Evolutionary conservation across 2,113 vertebrate species (phyloP).

Genomic region (Sinocyclocheilus grahami): DNA sequence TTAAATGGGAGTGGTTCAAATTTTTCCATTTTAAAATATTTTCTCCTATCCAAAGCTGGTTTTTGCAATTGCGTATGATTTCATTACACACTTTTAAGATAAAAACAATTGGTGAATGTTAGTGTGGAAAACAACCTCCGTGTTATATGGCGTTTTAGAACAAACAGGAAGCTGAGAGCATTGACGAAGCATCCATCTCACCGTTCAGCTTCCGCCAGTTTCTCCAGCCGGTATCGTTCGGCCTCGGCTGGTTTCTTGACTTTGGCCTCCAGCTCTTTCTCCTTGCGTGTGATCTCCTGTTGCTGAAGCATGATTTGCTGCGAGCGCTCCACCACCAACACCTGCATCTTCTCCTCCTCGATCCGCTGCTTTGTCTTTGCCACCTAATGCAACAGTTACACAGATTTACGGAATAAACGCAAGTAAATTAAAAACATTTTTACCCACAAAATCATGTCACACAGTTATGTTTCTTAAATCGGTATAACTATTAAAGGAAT

Average conservation of each 20-base stretch:
- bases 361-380: slow-evolving; percentile 91
- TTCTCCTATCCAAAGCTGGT: too few relatives aligned
- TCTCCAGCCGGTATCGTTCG: slow-evolving; percentile 83
- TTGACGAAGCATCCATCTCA: slow-evolving; percentile 55
- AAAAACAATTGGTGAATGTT: not conserved
- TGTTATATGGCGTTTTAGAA: too few relatives aligned
- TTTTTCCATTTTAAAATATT: too few relatives aligned
- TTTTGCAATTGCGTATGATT: too few relatives aligned
- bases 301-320: slow-evolving; percentile 89
- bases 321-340: slow-evolving; percentile 86
- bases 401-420: not conserved
- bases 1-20: too few relatives aligned
- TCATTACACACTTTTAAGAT: not conserved
- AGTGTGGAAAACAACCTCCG: not conserved
- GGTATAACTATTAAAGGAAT: not conserved
- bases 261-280: slow-evolving; percentile 87
- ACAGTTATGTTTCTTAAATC: not conserved
- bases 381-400: slow-evolving; percentile 70
- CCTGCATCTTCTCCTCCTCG: slow-evolving; percentile 88
- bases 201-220: slow-evolving; percentile 85
- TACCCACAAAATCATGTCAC: too few relatives aligned
- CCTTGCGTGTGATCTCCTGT: slow-evolving; percentile 85
- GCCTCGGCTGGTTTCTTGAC: slow-evolving; percentile 87
- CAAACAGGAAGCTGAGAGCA: not conserved
- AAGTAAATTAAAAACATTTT: not conserved